Evolutionary conservation across 2,113 vertebrate genomes (phyloP), one percentile per base, ranked within the genome.

Genomic region (Apteryx mantelli): DNA sequence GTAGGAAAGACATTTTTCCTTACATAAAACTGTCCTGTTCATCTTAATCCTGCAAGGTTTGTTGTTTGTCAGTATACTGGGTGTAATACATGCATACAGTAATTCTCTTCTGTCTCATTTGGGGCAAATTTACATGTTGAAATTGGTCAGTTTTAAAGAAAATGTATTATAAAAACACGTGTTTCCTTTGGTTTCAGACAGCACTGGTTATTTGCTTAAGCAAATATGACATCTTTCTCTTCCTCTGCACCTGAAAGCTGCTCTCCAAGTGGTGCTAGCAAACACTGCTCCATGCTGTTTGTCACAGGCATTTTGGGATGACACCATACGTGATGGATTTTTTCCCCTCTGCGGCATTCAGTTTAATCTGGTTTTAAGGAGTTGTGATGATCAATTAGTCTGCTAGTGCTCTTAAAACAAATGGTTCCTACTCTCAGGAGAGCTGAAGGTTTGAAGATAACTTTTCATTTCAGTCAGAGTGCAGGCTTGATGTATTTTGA

Each of bases 391-490:
- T 97, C 94, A 98, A 85, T 98, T 98, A 90, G 92, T 88, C 89
- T 92, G 9, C 91, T 96, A 89, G 66, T 93, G 92, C 97, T 97
- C 96, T 93, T 96, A 61, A 97, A 98, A 96, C 73, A 97, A 98
- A 98, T 95, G 94, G 89, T 90, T 89, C 95, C 83, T 95, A 60
- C 97, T 94, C 84, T 96, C 82, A 38, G 89, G 96, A 90, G 92
- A 95, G 92, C 96, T 96, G 87, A 96, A 97, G 89, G 91, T 95
- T 97, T 95, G 95, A 95, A 92, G 91, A 95, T 96, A 97, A 96
- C 85, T 95, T 97, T 95, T 97, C 96, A 90, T 95, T 97, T 98
- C 90, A 93, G 97, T 98, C 97, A 97, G 95, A 95, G 82, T 94
- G 79, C 88, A 96, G 56, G 34, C 88, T 89, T 88, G 92, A 96